A percentile compares a stretch with the other conserved stretches of the same genome.
Evolutionary conservation across 2,797 vertebrate species (phyloP).

Genomic region (Amniataba percoides): DNA sequence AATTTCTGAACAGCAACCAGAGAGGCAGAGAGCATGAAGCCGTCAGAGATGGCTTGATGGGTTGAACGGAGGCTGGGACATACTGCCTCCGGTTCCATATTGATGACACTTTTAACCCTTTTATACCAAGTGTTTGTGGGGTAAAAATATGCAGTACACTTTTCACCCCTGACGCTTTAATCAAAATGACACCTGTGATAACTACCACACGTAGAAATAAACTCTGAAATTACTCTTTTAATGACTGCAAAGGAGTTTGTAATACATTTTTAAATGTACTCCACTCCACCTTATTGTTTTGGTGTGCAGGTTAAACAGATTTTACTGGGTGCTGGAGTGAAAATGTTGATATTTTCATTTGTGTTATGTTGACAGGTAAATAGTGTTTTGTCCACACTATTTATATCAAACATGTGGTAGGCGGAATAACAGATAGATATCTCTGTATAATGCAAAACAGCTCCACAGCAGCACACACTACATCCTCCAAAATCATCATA

Average conservation of each 20-base stretch:
- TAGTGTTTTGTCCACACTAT: background rate
- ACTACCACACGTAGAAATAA: no score
- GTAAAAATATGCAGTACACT: background rate
- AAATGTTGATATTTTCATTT: no score
- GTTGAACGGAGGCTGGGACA: slow-evolving; percentile 36
- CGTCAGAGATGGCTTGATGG: slow-evolving; percentile 45
- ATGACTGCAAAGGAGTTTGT: background rate
- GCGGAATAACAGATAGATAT: background rate
- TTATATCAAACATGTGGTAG: background rate
- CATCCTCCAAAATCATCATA: background rate
- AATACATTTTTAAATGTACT: background rate
- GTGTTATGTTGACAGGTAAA: background rate
- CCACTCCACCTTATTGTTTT: background rate
- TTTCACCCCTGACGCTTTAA: background rate
- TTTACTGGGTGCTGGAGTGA: background rate
- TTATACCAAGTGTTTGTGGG: background rate
- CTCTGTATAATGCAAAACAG: no score
- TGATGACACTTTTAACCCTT: slow-evolving; percentile 31
- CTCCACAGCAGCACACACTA: background rate
- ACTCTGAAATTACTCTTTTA: background rate
- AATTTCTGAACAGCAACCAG: slow-evolving; percentile 59
- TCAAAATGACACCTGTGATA: no score
- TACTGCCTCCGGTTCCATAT: slow-evolving; percentile 22
- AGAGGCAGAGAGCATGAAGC: slow-evolving; percentile 51
- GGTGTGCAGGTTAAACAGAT: background rate